phyloP scores from a whole-genome alignment of 1,140 invertebrate species.

The Cotesia glomerata region DNA sequence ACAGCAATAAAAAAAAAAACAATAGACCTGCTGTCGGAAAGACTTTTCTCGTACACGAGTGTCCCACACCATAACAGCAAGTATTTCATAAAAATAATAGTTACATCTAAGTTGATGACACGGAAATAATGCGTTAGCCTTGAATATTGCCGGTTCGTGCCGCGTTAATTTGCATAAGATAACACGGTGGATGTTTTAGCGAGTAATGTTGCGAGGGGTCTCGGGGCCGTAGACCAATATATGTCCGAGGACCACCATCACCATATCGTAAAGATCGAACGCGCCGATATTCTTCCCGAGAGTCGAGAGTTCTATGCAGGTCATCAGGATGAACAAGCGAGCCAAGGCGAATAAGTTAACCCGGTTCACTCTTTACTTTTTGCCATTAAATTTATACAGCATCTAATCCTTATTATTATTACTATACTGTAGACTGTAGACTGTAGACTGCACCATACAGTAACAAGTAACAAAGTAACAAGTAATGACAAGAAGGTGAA shows the following conservation, averaged over 20 bases:
- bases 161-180: slow-evolving; percentile 31
- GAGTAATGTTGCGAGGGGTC: not conserved
- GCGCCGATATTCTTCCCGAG: slow-evolving; percentile 19
- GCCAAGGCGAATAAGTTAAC: not conserved
- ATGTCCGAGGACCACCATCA: slow-evolving; percentile 24
- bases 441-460: not conserved
- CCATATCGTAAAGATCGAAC: slow-evolving; percentile 30
- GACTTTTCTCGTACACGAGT: no score
- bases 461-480: no score
- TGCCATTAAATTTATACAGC: not conserved
- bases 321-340: slow-evolving; percentile 19
- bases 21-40: no score
- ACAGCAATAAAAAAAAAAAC: no score
- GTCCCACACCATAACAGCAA: no score
- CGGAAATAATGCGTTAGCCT: not conserved
- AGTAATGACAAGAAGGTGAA: not conserved
- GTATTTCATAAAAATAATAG: no score
- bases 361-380: not conserved
- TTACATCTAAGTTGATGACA: not conserved
- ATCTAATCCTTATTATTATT: no score
- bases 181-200: slow-evolving; percentile 21
- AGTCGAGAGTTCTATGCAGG: not conserved
- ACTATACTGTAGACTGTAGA: no score
- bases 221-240: slow-evolving; percentile 1
- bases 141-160: slow-evolving; percentile 20